Evolutionary conservation across 2,888 invertebrate species (phyloP).

Genomic region (Gymnocheta viridis): DNA sequence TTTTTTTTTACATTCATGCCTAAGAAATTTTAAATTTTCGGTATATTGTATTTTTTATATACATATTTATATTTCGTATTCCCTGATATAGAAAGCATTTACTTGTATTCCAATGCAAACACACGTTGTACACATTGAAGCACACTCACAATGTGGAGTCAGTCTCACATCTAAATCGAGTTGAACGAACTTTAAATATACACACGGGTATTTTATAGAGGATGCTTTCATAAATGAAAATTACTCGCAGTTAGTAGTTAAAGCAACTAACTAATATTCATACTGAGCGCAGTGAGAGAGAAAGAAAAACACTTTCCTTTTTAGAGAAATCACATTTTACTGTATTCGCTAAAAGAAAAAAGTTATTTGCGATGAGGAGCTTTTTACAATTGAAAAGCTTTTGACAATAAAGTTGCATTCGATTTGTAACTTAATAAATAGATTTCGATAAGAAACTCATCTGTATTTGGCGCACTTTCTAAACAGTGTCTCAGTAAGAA

Average conservation of each 20-base stretch:
- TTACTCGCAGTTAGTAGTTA: constrained; percentile 42
- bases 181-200: constrained; percentile 67
- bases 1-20: too few species aligned
- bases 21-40: too few species aligned
- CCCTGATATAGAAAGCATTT: constrained; percentile 38
- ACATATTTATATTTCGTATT: not conserved
- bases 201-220: constrained; percentile 44
- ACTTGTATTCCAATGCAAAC: constrained; percentile 41
- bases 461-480: constrained; percentile 57
- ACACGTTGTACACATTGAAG: not conserved
- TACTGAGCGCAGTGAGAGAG: not conserved
- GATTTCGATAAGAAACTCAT: constrained; percentile 10
- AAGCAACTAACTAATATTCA: constrained; percentile 8
- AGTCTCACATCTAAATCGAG: constrained; percentile 27
- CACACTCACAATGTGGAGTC: too few species aligned
- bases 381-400: constrained; percentile 43
- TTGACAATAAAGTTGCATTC: not conserved
- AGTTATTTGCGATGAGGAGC: not conserved
- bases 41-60: too few species aligned
- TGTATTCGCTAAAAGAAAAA: not conserved
- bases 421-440: not conserved
- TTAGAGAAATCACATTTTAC: not conserved
- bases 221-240: constrained; percentile 12
- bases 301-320: not conserved
- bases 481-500: too few species aligned